Base-by-base conservation (phyloP, 2,113 vertebrate species). In the Oncorhynchus kisutch region DNA sequence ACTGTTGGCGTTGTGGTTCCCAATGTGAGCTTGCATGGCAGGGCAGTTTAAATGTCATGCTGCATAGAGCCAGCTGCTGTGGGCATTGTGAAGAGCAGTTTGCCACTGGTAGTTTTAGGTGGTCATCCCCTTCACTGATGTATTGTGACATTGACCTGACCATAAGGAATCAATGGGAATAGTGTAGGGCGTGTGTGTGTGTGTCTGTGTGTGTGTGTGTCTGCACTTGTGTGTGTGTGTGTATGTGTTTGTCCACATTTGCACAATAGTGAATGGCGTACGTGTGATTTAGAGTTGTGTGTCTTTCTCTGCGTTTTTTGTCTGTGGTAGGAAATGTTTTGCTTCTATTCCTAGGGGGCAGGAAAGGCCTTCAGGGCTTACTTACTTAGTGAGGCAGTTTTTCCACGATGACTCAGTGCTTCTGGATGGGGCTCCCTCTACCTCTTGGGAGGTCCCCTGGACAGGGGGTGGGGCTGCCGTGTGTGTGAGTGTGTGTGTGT, bases 341-440 rank as follows among this genome's bases (percentile, higher is more conserved):
- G 81, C 71, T 81, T 87, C 76, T 54, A 70, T 78, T 87, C 85
- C 81, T 69, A 59, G 72, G 73, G 69, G 79, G 77, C 84, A 85
- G 86, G 83, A 89, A 90, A 89, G 76, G 70, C 77, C 79, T 83
- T 45, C 67, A 76, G 81, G 78, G 74, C 81, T 89, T 75, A 70
- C 51, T 54, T 14, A 54, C 16, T 54, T 5, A 22, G 78, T 87
- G 85, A 89, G 74, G 71, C 76, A 64, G 75, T 86, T 87, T 93
- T 94, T 93, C 91, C 91, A 89, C 76, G 70, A 88, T 90, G 91
- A 93, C 90, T 92, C 86, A 89, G 75, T 83, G 77, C 70, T 82
- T 85, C 86, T 87, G 82, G 84, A 85, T 74, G 81, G 77, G 78
- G 62, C 80, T 73, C 75, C 62, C 81, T 39, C 12, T 68, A 67